phyloP scores from a whole-genome alignment of 2,113 vertebrate genomes.

The Cottus gobio region DNA sequence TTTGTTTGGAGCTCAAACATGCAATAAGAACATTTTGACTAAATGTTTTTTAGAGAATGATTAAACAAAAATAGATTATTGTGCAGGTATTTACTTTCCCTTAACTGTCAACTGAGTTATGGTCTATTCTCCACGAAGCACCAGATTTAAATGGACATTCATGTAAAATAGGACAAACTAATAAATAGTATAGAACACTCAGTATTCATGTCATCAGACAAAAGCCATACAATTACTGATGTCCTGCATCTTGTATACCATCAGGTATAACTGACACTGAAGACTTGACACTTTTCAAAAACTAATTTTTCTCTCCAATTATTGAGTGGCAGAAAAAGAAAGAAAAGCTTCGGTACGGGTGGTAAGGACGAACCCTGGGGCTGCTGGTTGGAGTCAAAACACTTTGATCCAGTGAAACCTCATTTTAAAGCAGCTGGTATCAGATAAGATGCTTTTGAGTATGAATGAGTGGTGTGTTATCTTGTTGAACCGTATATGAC shows the following conservation, averaged over 20 bases:
- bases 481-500: neutral
- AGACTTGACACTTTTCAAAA: conserved; percentile 4
- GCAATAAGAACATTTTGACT: neutral
- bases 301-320: conserved; percentile 9
- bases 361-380: neutral
- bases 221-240: neutral
- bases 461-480: neutral
- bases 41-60: neutral
- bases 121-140: neutral
- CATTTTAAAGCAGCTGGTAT: neutral
- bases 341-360: neutral
- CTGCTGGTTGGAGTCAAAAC: neutral
- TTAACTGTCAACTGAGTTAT: neutral
- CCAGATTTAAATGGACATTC: neutral
- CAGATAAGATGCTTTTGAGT: neutral
- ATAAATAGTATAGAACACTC: too few species aligned
- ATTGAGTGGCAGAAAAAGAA: neutral
- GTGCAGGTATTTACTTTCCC: neutral
- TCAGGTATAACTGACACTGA: neutral
- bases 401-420: conserved; percentile 17
- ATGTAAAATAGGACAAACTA: neutral
- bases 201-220: neutral
- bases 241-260: neutral
- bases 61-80: neutral
- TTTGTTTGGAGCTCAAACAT: neutral